phyloP scores from a whole-genome alignment of 2,888 invertebrate genomes.

The Galerucella nymphaeae region DNA sequence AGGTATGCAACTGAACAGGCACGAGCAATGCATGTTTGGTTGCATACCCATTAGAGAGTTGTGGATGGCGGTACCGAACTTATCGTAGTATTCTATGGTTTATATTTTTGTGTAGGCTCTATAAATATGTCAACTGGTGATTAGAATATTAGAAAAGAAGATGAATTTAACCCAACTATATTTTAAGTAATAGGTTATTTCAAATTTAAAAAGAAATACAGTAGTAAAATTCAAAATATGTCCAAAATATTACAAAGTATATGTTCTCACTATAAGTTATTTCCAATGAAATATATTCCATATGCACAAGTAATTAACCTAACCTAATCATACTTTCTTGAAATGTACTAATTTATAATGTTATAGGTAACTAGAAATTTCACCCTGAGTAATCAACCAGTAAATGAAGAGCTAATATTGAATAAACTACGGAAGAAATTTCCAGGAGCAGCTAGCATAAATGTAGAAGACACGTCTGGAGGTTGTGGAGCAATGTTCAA shows the following conservation, averaged over 20 bases:
- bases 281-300: not conserved
- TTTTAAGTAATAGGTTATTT: not conserved
- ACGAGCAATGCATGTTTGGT: no score
- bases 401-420: conserved; percentile 61
- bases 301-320: conserved; percentile 13
- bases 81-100: no score
- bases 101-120: no score
- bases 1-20: no score
- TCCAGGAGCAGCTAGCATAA: conserved; percentile 73
- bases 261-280: not conserved
- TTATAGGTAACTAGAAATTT: conserved; percentile 26
- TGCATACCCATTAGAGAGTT: no score
- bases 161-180: not conserved
- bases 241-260: conserved; percentile 15
- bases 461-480: conserved; percentile 80
- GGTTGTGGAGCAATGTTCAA: conserved; percentile 88
- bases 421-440: conserved; percentile 65
- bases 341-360: not conserved
- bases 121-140: not conserved
- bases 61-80: no score
- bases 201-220: not conserved
- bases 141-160: not conserved
- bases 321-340: not conserved
- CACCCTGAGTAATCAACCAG: conserved; percentile 24
- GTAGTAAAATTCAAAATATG: conserved; percentile 10